Evolutionary conservation across 2,113 vertebrate genomes (phyloP).

Genomic region (Dipodomys spectabilis): DNA sequence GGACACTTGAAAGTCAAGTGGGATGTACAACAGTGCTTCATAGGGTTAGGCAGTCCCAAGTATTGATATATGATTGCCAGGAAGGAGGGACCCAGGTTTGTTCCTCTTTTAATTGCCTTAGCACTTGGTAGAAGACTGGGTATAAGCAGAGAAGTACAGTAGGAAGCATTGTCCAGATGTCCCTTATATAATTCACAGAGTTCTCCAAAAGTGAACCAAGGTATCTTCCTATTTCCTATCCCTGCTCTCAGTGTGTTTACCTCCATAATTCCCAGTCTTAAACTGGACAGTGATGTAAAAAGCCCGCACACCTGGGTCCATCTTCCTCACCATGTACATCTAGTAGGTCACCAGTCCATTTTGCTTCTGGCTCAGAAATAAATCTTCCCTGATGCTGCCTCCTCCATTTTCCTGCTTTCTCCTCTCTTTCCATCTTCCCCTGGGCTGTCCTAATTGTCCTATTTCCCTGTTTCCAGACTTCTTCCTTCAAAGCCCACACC

Average conservation of each 20-base stretch:
- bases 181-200: not conserved
- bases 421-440: not conserved
- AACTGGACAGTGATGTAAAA: not conserved
- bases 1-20: not conserved
- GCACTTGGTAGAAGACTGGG: not conserved
- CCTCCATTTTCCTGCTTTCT: not conserved
- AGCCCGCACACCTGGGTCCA: accelerated
- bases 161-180: not conserved
- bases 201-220: not conserved
- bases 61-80: not conserved
- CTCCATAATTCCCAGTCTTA: not conserved
- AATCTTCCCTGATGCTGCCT: not conserved
- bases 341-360: not conserved
- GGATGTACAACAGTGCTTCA: not conserved
- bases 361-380: not conserved
- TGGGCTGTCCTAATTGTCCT: not conserved
- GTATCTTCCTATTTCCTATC: not conserved
- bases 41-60: not conserved
- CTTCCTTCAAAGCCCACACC: not conserved
- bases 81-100: not conserved
- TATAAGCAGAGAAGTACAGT: not conserved
- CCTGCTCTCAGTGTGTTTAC: not conserved
- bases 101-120: not conserved
- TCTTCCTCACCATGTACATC: not conserved
- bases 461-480: not conserved